A percentile compares a stretch with the other conserved stretches of the same genome.
Evolutionary conservation across 1,140 invertebrate species (phyloP).

Genomic region (Pachypsylla venusta): DNA sequence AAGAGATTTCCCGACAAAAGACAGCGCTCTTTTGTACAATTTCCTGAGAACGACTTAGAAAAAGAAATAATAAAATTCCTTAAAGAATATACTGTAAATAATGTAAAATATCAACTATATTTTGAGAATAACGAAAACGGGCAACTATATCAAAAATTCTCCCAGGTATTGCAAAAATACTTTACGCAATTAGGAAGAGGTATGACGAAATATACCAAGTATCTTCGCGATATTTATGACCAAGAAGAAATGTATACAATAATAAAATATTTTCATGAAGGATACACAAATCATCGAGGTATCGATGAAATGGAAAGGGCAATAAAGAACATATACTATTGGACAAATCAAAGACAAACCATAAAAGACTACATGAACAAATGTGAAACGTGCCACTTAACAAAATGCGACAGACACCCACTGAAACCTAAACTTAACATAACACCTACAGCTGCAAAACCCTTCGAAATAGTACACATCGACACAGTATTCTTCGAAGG

Average conservation of each 20-base stretch:
- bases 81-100: not conserved
- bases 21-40: not conserved
- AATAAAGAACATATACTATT: not conserved
- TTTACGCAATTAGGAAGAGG: no score
- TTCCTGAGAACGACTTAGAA: not conserved
- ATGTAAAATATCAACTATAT: not conserved
- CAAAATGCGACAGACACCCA: not conserved
- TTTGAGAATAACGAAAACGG: no score
- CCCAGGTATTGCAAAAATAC: not conserved
- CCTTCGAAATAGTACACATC: not conserved
- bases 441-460: not conserved
- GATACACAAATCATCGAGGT: not conserved
- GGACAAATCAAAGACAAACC: not conserved
- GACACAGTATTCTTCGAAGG: not conserved
- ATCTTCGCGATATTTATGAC: not conserved
- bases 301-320: not conserved
- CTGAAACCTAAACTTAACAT: not conserved
- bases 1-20: not conserved
- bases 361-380: not conserved
- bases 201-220: not conserved
- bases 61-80: not conserved
- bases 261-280: not conserved
- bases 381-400: not conserved
- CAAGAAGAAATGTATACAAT: not conserved
- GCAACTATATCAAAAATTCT: not conserved